Base-by-base conservation (phyloP, 2,797 vertebrate genomes). In the Coregonus ussuriensis region DNA sequence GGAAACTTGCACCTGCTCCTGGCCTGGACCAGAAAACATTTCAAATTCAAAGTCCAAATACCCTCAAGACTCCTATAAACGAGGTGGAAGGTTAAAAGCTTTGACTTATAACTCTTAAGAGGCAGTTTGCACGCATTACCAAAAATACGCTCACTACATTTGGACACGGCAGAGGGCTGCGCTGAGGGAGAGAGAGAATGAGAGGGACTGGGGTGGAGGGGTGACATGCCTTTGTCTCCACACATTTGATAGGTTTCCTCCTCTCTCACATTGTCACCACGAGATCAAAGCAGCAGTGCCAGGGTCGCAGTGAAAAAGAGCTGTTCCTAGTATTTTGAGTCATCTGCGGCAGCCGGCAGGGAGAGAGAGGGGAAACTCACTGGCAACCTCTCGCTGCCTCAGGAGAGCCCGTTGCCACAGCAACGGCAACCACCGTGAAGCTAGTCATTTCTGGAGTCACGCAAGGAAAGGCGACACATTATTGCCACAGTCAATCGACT, bases 1-100 rank as follows among this genome's bases (percentile, higher is more conserved):
- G 89, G 91, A 93, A 93, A 87, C 82, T 86, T 88, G 90, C 94
- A 96, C 95, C 96, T 97, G 95, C 92, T 91, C 73, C 79, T 84
- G 31, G 82, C 82, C 85, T 25, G 62, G 80, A 66, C 31, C 54
- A 33, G 86, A 87, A 82, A 88, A 85, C 89, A 90, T 83, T 16
- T 6, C 71, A 15, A 25, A 35, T 33, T 62, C 33, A 69, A 70
- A 18, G 14, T 29, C 77, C 82, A 81, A 84, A 77, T n/a, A 84
- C 82, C 77, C 88, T 86, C 84, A 83, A 73, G 80, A 84, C 87
- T 89, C 87, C 81, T 81, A 83, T 88, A 88, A 74, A 88, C 84
- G 71, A 74, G 86, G 69, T 72, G 84, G 79, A 85, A 90, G 83
- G 85, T 83, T 79, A 77, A 84, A 88, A 79, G 85, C 87, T 86